These are phyloP conservation scores for Drosophila seclusa DNA, from an alignment of 2,888 invertebrate species.

Conservation along the genomic window DNA sequence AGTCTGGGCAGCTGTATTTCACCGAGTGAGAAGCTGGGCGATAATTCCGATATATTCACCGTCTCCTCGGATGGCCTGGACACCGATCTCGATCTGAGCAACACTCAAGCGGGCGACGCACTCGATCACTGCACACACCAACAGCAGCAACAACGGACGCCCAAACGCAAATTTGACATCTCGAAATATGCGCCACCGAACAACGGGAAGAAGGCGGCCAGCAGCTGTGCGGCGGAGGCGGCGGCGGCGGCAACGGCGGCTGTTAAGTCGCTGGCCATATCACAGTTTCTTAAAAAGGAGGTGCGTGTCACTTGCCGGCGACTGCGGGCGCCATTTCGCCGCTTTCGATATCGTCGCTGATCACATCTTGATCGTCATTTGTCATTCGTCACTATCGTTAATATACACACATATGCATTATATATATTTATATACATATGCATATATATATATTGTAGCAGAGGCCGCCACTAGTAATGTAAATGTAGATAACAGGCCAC, in stretches of 20 bases:
- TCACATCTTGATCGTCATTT: slow-evolving; percentile 36
- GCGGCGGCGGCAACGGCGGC: slow-evolving; percentile 82
- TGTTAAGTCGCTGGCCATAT: slow-evolving; percentile 81
- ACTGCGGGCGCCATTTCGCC: slow-evolving; percentile 82
- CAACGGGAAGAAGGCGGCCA: slow-evolving; percentile 70
- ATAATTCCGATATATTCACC: slow-evolving; percentile 84
- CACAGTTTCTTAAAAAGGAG: slow-evolving; percentile 83
- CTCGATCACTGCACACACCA: slow-evolving; percentile 67
- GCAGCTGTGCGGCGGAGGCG: slow-evolving; percentile 75
- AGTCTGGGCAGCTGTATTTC: slow-evolving; percentile 83
- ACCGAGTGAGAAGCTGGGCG: slow-evolving; percentile 83
- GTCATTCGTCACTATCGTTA: slow-evolving; percentile 34
- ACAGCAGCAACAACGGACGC: slow-evolving; percentile 55
- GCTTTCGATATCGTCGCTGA: slow-evolving; percentile 84
- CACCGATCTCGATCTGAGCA: slow-evolving; percentile 84
- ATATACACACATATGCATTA: not conserved
- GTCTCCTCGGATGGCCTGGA: slow-evolving; percentile 85
- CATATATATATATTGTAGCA: not conserved
- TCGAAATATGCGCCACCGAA: slow-evolving; percentile 79
- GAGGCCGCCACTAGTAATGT: not conserved
- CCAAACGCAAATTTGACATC: slow-evolving; percentile 81
- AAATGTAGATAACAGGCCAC: not conserved
- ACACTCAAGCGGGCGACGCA: slow-evolving; percentile 75
- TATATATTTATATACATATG: not conserved
- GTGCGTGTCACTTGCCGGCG: slow-evolving; percentile 83